These are phyloP conservation scores for Smittia aterrima DNA, from an alignment of 2,888 invertebrate genomes.

Conservation along the genomic window DNA sequence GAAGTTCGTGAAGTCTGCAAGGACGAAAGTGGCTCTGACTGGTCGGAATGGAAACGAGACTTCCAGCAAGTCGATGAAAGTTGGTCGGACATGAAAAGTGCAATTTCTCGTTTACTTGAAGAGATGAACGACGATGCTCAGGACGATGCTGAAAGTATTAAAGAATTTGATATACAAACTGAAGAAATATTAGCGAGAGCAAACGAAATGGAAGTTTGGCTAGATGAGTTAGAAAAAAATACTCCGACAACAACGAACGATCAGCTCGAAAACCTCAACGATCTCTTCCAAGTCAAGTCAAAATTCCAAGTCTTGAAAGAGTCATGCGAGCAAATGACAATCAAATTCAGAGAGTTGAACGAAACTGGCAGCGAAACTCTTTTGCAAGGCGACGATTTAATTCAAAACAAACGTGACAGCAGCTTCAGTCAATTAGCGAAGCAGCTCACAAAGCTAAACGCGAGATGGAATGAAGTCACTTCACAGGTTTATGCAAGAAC, in stretches of 20 bases:
- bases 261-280: constrained; percentile 63
- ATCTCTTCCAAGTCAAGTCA: constrained; percentile 69
- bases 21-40: constrained; percentile 46
- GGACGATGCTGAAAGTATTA: constrained; percentile 51
- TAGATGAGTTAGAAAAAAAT: constrained; percentile 62
- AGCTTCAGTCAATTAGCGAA: constrained; percentile 63
- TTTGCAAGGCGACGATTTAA: constrained; percentile 58
- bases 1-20: constrained; percentile 45
- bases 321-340: constrained; percentile 66
- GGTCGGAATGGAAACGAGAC: constrained; percentile 52
- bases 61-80: constrained; percentile 53
- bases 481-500: constrained; percentile 68
- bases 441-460: constrained; percentile 67
- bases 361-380: constrained; percentile 67
- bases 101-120: constrained; percentile 50
- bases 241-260: constrained; percentile 61
- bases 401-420: constrained; percentile 44
- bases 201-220: constrained; percentile 59
- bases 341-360: constrained; percentile 66
- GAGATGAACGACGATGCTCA: constrained; percentile 57
- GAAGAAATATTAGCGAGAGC: constrained; percentile 49
- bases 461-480: constrained; percentile 69
- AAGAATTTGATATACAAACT: constrained; percentile 48
- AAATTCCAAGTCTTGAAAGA: constrained; percentile 71
- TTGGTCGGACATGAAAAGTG: constrained; percentile 53